These are phyloP conservation scores for Cynopterus brachyotis DNA, from an alignment of 2,113 vertebrate genomes.

Conservation along the genomic window DNA sequence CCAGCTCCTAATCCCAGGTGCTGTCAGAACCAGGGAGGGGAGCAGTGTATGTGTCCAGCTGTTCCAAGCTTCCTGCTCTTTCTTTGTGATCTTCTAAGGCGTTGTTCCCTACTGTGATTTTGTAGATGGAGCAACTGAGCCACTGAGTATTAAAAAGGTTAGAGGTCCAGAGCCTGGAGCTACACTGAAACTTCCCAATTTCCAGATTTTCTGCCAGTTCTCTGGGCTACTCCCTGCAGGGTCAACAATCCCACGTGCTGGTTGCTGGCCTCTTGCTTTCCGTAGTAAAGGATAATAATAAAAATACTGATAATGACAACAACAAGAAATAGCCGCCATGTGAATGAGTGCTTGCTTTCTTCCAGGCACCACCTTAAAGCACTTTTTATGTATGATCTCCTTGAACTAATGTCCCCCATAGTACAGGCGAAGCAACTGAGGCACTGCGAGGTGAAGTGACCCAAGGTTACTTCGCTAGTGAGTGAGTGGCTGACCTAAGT, in stretches of 20 bases:
- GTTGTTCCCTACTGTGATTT: not conserved
- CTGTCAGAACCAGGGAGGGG: not conserved
- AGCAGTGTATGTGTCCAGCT: rapidly evolving
- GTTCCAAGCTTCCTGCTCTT: not conserved
- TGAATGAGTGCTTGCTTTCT: not conserved
- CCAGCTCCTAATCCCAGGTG: not conserved
- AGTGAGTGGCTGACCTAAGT: not conserved
- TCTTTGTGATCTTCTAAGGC: not conserved
- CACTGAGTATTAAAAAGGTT: not conserved
- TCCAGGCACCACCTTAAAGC: not conserved
- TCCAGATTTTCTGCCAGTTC: not conserved
- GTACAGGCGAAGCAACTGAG: not conserved
- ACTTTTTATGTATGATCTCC: not conserved
- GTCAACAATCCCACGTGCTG: rapidly evolving
- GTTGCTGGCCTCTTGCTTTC: not conserved
- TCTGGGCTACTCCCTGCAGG: not conserved
- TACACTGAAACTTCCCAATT: not conserved
- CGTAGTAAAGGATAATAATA: not conserved
- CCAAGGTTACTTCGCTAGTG: not conserved
- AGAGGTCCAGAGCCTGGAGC: not conserved
- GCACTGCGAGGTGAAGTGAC: not conserved
- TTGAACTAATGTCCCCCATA: not conserved
- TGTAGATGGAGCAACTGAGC: not conserved
- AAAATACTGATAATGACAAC: too few species aligned
- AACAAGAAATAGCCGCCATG: not conserved